Evolutionary conservation across 2,113 vertebrate genomes (phyloP).

Genomic region (Megaceryle maxima): DNA sequence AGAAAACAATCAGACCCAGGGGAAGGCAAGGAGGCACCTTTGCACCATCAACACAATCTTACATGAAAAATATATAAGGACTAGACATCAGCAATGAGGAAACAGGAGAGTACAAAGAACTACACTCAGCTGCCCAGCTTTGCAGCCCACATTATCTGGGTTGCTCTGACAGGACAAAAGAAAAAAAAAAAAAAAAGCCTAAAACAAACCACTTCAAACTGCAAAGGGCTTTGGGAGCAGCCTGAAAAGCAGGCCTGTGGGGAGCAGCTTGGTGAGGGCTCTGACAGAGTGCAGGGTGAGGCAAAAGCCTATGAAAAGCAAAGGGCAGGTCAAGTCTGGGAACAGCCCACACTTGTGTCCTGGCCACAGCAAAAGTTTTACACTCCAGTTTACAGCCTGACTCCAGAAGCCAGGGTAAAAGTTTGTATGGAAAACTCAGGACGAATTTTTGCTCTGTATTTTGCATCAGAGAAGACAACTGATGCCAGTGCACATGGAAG

Average conservation of each 20-base stretch:
- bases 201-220: background rate
- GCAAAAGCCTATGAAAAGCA: background rate
- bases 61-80: background rate
- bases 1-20: background rate
- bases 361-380: background rate
- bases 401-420: background rate
- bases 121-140: rapidly evolving
- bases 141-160: background rate
- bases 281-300: rapidly evolving
- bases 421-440: background rate
- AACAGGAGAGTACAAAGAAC: background rate
- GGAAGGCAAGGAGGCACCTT: background rate
- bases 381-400: rapidly evolving
- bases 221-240: background rate
- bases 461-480: background rate
- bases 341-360: rapidly evolving
- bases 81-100: background rate
- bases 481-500: background rate
- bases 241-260: background rate
- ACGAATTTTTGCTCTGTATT: background rate
- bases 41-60: background rate
- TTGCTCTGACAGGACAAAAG: background rate
- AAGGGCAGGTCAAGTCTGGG: rapidly evolving
- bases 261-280: background rate
- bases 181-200: background rate